Conservation (phyloP, 2,113 vertebrate genomes). For the Leiothrix lutea region DNA sequence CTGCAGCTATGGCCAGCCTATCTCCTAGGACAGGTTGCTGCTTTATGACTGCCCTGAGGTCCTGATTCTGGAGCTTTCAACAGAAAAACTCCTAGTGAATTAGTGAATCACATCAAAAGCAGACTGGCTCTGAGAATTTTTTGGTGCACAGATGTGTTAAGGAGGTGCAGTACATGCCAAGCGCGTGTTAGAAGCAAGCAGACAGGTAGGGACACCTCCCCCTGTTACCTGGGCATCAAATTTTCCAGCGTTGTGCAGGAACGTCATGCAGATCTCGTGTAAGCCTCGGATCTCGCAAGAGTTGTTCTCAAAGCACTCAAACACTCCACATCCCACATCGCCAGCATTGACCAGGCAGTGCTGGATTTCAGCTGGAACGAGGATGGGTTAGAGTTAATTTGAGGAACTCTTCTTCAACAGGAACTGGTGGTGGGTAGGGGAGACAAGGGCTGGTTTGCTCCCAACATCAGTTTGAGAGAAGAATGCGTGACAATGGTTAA, state of each 20-base stretch:
- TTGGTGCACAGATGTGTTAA: background rate
- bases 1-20: background rate
- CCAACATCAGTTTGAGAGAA: conserved; percentile 8
- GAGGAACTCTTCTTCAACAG: background rate
- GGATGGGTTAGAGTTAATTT: conserved; percentile 40
- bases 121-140: background rate
- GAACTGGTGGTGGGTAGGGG: background rate
- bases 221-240: conserved; percentile 95
- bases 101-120: background rate
- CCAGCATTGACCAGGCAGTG: conserved; percentile 96
- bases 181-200: background rate
- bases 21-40: background rate
- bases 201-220: background rate
- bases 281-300: conserved; percentile 97
- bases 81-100: background rate
- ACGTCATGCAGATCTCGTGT: conserved; percentile 98
- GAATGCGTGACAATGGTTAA: background rate
- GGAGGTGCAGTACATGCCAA: background rate
- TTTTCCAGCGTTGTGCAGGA: conserved; percentile 98
- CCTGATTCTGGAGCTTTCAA: background rate
- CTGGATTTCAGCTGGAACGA: conserved; percentile 92
- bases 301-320: conserved; percentile 99
- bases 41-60: background rate
- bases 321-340: conserved; percentile 97
- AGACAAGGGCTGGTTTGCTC: conserved; percentile 14